Evolutionary conservation across 1,140 invertebrate genomes (phyloP).

Genomic region (Drosophila fuyamai): DNA sequence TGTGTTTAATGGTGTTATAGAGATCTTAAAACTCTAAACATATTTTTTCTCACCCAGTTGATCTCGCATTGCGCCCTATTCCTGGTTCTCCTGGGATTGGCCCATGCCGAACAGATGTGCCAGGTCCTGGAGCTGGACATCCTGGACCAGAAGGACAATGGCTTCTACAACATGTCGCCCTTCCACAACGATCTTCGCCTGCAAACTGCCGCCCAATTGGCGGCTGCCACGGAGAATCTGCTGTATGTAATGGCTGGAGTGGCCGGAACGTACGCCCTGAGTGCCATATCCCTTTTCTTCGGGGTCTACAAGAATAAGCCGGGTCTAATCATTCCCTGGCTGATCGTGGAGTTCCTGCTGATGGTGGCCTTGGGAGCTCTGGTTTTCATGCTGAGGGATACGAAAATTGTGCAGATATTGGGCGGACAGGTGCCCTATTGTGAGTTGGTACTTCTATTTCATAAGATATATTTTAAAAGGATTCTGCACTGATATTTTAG

Average conservation of each 20-base stretch:
- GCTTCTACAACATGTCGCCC: constrained; percentile 75
- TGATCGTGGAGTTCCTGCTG: constrained; percentile 72
- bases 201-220: constrained; percentile 70
- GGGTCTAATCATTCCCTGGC: constrained; percentile 75
- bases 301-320: constrained; percentile 78
- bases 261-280: constrained; percentile 64
- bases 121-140: constrained; percentile 75
- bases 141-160: constrained; percentile 79
- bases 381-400: constrained; percentile 67
- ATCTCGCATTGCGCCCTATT: constrained; percentile 78
- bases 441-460: constrained; percentile 42
- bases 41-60: constrained; percentile 41
- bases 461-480: not conserved
- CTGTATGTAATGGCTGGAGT: constrained; percentile 67
- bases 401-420: constrained; percentile 62
- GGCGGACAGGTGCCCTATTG: constrained; percentile 70
- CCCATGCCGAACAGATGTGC: constrained; percentile 81
- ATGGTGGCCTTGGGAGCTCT: constrained; percentile 57
- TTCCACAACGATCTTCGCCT: constrained; percentile 76
- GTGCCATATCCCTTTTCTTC: constrained; percentile 67
- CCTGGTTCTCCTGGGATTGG: constrained; percentile 72
- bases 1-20: not conserved
- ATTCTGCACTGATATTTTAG: constrained; percentile 15
- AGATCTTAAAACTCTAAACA: not conserved
- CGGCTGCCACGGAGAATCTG: constrained; percentile 70